Percentiles rank a stretch among this genome's conserved stretches.
Conservation (phyloP, 2,113 vertebrate genomes). For the Labeo catla region DNA sequence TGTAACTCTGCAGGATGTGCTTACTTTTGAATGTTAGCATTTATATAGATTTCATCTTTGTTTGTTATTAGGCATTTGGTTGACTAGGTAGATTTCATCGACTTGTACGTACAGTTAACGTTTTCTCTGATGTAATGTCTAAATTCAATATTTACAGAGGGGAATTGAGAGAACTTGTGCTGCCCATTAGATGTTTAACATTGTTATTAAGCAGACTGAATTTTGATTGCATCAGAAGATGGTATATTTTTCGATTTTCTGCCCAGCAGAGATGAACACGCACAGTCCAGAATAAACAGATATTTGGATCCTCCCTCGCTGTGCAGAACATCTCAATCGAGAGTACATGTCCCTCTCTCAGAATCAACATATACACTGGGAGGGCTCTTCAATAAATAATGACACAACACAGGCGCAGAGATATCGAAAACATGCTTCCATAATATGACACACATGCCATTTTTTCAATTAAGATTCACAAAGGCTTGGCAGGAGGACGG, state of each 20-base stretch:
- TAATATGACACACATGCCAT: slow-evolving; percentile 70
- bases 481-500: slow-evolving; percentile 58
- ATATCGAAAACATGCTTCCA: slow-evolving; percentile 63
- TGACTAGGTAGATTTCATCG: neutral
- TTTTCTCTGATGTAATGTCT: slow-evolving; percentile 12
- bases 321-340: slow-evolving; percentile 51
- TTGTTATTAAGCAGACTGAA: slow-evolving; percentile 7
- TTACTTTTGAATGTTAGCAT: neutral
- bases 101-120: neutral
- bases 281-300: slow-evolving; percentile 23
- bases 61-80: neutral
- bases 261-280: slow-evolving; percentile 28
- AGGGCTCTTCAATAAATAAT: slow-evolving; percentile 63
- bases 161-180: slow-evolving; percentile 1
- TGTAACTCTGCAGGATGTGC: slow-evolving; percentile 36
- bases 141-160: slow-evolving; percentile 35
- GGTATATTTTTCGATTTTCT: slow-evolving; percentile 24
- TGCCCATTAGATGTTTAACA: slow-evolving; percentile 24
- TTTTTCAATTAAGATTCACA: slow-evolving; percentile 68
- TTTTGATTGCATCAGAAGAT: slow-evolving; percentile 26
- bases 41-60: neutral
- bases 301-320: slow-evolving; percentile 32
- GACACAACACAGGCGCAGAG: slow-evolving; percentile 54
- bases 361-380: slow-evolving; percentile 46
- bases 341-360: slow-evolving; percentile 50